Percentiles rank a stretch among this genome's conserved stretches.
Evolutionary conservation across 1,140 invertebrate species (phyloP).

Genomic region (Bombus cullumanus): DNA sequence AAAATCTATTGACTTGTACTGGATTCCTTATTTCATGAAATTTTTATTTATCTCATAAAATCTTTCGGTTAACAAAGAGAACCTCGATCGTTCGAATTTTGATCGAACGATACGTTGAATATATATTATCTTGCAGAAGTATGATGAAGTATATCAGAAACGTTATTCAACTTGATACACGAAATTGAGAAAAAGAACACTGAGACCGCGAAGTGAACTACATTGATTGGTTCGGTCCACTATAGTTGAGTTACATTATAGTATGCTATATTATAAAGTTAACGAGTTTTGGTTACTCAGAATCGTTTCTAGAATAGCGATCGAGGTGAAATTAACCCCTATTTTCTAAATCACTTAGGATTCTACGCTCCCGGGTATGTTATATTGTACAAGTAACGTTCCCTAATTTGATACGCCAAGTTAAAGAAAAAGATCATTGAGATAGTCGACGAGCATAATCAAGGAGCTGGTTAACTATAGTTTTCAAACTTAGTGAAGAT

Average conservation of each 20-base stretch:
- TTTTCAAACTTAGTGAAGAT: not conserved
- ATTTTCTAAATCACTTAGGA: not conserved
- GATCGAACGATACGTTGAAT: not conserved
- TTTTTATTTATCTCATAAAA: not conserved
- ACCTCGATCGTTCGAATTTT: not conserved
- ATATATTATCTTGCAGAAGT: no score
- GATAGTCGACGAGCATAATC: not conserved
- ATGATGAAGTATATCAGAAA: not conserved
- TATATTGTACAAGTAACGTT: not conserved
- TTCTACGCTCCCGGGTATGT: not conserved
- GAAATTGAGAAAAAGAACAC: not conserved
- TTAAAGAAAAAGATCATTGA: not conserved
- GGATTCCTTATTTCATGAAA: not conserved
- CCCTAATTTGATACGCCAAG: not conserved
- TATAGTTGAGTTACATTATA: not conserved
- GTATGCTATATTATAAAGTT: not conserved
- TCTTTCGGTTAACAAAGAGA: not conserved
- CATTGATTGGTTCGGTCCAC: not conserved
- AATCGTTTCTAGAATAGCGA: not conserved
- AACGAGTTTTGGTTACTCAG: not conserved
- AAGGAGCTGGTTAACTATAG: not conserved
- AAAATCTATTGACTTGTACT: not conserved
- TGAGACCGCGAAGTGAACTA: not conserved
- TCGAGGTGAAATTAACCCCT: not conserved
- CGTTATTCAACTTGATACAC: not conserved